Percentiles rank a stretch among this genome's conserved stretches.
Conservation (phyloP, 2,888 invertebrate genomes). For the Drosophila suboccidentalis region DNA sequence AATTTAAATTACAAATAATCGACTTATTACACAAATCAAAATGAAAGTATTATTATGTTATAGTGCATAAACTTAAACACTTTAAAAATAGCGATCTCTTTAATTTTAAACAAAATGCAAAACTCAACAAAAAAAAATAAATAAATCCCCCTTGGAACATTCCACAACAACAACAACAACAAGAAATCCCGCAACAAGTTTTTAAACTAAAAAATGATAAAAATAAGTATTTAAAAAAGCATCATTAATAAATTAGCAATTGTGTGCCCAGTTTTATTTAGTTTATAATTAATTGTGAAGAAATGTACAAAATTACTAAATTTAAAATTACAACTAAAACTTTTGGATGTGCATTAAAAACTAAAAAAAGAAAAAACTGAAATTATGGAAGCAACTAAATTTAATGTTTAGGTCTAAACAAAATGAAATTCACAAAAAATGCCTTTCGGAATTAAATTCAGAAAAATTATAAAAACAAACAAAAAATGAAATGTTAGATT, state of each 20-base stretch:
- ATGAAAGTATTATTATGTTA: constrained; percentile 76
- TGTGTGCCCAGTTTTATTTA: constrained; percentile 80
- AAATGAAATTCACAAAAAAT: constrained; percentile 80
- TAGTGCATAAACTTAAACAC: constrained; percentile 66
- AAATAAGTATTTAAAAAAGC: constrained; percentile 32
- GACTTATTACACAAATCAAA: constrained; percentile 43
- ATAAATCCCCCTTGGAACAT: constrained; percentile 70
- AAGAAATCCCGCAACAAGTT: constrained; percentile 32
- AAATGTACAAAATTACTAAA: constrained; percentile 63
- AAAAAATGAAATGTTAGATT: constrained; percentile 59
- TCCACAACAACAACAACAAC: constrained; percentile 47
- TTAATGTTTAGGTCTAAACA: constrained; percentile 80
- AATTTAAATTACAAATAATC: constrained; percentile 19
- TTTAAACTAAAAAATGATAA: constrained; percentile 29
- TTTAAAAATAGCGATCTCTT: constrained; percentile 75
- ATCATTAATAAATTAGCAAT: constrained; percentile 53
- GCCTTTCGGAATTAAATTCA: constrained; percentile 85
- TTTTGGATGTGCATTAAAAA: constrained; percentile 58
- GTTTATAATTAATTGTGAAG: constrained; percentile 50
- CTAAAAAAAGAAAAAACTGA: constrained; percentile 31
- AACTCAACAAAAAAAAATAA: constrained; percentile 29
- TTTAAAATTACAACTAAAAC: constrained; percentile 46
- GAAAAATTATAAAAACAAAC: constrained; percentile 57
- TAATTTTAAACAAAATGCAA: constrained; percentile 57
- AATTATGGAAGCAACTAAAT: constrained; percentile 70